Conservation (phyloP, 2,113 vertebrate species). For the Callospermophilus lateralis region DNA sequence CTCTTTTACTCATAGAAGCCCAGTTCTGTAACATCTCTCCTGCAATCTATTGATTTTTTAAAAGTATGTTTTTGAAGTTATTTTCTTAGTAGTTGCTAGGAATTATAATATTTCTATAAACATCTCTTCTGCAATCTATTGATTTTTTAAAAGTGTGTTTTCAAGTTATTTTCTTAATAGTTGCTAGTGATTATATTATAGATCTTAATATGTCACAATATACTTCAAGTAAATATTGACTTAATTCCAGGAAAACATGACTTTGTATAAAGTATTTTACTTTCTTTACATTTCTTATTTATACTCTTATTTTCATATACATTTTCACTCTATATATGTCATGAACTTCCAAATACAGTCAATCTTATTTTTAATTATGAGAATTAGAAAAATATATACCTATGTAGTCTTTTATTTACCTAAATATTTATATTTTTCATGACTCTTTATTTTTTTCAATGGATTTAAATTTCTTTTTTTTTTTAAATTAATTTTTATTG, state of each 20-base stretch:
- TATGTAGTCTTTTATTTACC: neutral
- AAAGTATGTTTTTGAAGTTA: neutral
- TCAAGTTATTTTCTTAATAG: neutral
- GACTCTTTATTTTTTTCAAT: neutral
- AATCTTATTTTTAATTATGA: neutral
- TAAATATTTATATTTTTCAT: neutral
- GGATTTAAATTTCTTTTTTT: too few relatives aligned
- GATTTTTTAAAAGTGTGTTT: neutral
- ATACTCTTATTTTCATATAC: neutral
- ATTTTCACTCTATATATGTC: neutral
- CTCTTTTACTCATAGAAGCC: neutral
- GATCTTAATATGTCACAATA: too few relatives aligned
- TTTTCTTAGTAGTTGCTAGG: neutral
- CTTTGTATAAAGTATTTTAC: neutral
- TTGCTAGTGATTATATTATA: neutral
- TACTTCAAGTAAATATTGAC: too few relatives aligned
- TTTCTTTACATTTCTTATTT: neutral
- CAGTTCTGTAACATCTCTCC: neutral
- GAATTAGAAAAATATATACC: neutral
- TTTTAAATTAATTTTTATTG: too few relatives aligned
- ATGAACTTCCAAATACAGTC: neutral
- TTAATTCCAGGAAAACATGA: too few relatives aligned
- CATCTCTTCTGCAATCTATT: neutral
- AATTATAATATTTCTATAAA: neutral
- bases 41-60: neutral